Evolutionary conservation across 2,797 vertebrate genomes (phyloP).

Genomic region (Scolopax bukidnonensis): DNA sequence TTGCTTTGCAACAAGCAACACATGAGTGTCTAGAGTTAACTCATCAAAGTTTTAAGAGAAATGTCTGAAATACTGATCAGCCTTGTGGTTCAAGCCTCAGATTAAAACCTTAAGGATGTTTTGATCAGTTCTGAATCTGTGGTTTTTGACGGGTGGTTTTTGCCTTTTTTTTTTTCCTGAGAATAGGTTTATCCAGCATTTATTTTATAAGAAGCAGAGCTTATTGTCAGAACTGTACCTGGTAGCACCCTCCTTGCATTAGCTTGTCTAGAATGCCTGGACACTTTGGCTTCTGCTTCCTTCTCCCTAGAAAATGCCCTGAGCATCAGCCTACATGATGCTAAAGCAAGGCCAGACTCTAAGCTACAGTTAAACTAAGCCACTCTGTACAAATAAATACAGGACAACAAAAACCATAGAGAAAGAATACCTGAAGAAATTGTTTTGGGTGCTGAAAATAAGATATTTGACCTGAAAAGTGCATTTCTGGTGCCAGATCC

Average conservation of each 20-base stretch:
- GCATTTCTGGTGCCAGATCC: not conserved
- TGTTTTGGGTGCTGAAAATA: not conserved
- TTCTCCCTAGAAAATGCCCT: not conserved
- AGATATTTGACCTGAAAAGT: not conserved
- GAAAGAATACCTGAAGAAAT: not conserved
- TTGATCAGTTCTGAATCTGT: not conserved
- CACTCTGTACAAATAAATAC: not conserved
- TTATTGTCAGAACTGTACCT: not conserved
- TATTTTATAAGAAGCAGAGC: not conserved
- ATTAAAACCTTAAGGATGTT: not conserved
- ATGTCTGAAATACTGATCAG: not conserved
- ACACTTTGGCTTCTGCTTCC: not conserved
- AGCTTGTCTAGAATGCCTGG: not conserved
- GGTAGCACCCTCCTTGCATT: not conserved
- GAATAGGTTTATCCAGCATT: not conserved
- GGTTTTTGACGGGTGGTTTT: not conserved
- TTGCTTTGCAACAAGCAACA: not conserved
- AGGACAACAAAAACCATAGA: not conserved
- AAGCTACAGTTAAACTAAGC: not conserved
- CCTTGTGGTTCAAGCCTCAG: not conserved
- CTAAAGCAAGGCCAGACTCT: not conserved
- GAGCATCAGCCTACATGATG: not conserved
- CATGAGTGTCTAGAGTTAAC: not conserved
- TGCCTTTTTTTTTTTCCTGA: not conserved
- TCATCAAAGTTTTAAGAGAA: not conserved